Conservation (phyloP, 1,140 invertebrate species). For the Trichomalopsis sarcophagae region DNA sequence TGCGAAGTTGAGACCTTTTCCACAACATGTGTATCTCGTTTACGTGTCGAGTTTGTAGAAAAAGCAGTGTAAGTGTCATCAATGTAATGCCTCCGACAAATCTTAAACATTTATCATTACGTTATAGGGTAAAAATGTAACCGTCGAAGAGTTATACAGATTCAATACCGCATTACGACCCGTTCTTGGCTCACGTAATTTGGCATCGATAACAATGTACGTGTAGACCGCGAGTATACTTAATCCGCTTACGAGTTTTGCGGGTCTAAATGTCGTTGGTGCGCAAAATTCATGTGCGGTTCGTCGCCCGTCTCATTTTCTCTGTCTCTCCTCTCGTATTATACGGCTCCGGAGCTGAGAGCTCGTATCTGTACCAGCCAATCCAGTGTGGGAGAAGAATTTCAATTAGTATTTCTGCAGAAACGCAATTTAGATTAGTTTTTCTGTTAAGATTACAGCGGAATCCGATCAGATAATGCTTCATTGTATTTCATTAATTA, state of each 20-base stretch:
- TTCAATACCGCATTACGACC: neutral
- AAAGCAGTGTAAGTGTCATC: no score
- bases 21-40: neutral
- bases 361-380: neutral
- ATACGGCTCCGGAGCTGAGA: neutral
- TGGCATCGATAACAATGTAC: neutral
- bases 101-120: no score
- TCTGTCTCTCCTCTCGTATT: neutral
- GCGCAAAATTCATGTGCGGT: neutral
- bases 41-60: no score
- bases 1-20: neutral
- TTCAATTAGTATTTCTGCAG: conserved; percentile 39
- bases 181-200: neutral
- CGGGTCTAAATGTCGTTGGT: neutral
- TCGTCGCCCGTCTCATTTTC: neutral
- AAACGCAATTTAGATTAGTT: conserved; percentile 42
- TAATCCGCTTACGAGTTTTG: conserved; percentile 20
- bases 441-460: conserved; percentile 25
- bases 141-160: no score
- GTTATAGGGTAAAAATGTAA: no score
- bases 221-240: neutral
- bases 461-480: conserved; percentile 27
- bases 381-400: conserved; percentile 31
- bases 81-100: no score
- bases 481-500: conserved; percentile 41